Evolutionary conservation across 2,888 invertebrate species (phyloP).

Genomic region (Prosapia bicincta): DNA sequence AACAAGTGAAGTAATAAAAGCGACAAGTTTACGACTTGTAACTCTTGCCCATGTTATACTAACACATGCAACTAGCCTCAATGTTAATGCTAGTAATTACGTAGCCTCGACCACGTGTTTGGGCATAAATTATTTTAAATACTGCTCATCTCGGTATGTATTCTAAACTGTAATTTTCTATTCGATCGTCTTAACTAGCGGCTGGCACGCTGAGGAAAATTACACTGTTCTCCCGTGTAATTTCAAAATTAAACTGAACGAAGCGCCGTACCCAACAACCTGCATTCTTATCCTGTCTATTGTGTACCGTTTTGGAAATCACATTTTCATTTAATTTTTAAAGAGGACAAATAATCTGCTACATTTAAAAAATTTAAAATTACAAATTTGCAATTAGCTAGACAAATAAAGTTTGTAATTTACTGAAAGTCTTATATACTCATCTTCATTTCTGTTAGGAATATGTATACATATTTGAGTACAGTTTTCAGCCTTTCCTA

Average conservation of each 20-base stretch:
- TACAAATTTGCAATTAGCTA: too few relatives aligned
- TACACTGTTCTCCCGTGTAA: not conserved
- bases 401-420: too few relatives aligned
- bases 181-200: not conserved
- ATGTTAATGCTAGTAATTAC: not conserved
- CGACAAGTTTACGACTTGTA: not conserved
- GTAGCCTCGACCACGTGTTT: not conserved
- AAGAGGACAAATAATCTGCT: too few relatives aligned
- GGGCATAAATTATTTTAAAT: not conserved
- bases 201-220: not conserved
- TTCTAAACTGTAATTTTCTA: conserved; percentile 2
- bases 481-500: too few relatives aligned
- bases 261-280: not conserved
- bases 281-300: too few relatives aligned
- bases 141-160: not conserved
- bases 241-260: not conserved
- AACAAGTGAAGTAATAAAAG: not conserved
- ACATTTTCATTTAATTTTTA: too few relatives aligned
- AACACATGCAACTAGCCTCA: not conserved
- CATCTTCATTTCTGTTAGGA: too few relatives aligned
- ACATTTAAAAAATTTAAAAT: too few relatives aligned
- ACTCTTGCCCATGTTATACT: not conserved
- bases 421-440: too few relatives aligned
- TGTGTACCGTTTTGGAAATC: too few relatives aligned
- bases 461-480: too few relatives aligned